Base-by-base conservation (phyloP, 2,113 vertebrate genomes). In the Cyanoliseus patagonus region DNA sequence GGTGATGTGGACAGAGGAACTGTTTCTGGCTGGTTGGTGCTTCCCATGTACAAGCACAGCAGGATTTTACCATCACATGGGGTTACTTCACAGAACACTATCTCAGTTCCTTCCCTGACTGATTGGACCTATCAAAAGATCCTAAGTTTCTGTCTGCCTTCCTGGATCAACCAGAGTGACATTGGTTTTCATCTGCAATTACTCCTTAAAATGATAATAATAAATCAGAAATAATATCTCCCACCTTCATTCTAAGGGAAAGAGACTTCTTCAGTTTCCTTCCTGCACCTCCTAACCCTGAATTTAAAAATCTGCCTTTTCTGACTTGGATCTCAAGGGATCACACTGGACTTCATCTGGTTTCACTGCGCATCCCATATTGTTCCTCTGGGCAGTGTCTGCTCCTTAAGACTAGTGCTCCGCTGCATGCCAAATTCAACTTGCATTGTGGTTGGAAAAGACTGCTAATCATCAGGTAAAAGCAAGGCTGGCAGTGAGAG, bases 301-400 rank as follows among this genome's bases (percentile, higher is more conserved):
- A 83, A 70, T 81, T 78, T 59, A 28, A 80, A 95, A 94, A 86
- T 55, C 27, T 80, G 35, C 67, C 53, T 93, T 89, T 90, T 67
- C 72, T 88, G 70, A 63, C 59, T 77, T 74, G 64, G 72, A 80
- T 94, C 63, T 86, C 49, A 83, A 59, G 61, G 4, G 10, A 33
- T 92, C 51, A 24, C 55, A 73, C 2, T 73, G 74, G 62, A 91
- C 92, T 95, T 95, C 70, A 84, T 51, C 86, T 84, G 62, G 68
- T 90, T 93, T 90, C 88, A 67, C 37, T 4, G n/a, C 35, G 30
- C 92, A 83, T 91, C 27, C 69, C 62, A 49, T 37, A 59, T 81
- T 93, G 30, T 76, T 73, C 69, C 89, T 89, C 64, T 64, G 74
- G 80, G 93, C 91, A 6, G 37, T 49, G 41, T 82, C 80, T 94